Evolutionary conservation across 2,888 invertebrate genomes (phyloP), one percentile per base, ranked within the genome.

Genomic region (Junonia oenone): DNA sequence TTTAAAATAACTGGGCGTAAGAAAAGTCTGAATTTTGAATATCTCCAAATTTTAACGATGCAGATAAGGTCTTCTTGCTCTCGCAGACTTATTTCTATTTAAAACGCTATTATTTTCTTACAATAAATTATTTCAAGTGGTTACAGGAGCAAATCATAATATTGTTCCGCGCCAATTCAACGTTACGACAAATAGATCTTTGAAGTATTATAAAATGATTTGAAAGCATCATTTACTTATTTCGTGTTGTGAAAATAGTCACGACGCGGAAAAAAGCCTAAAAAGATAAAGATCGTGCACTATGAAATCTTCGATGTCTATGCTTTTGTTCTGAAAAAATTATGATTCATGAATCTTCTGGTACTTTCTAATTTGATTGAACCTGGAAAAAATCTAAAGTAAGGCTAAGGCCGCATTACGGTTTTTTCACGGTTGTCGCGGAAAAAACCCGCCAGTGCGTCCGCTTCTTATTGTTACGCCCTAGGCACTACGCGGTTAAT

Each of bases 191-290:
- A 29, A 11, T n/a, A 46, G 13, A 46, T 22, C 29, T 46, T 26
- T 5, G 14, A n/a, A 46, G 13, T 29, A 11, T 46, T 29, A 46
- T 46, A n/a, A 29, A 29, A 46, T 29, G 29, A 15, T 46, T 46
- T 14, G 45, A 29, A 46, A 46, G 45, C 22, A 46, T 46, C 15
- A 46, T 29, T 40, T 13, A 45, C 26, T 29, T 9, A 46, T 22
- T 6, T 29, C 27, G 45, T 15, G 29, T 46, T 29, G 45, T 29
- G 29, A 46, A 46, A 27, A 2, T 31, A n/a, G 8, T 45, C 22
- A 45, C 17, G 38, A 38, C 17, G 37, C 14, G 15, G 14, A 26
- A 22, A 45, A 13, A 2, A 15, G 22, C 4, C 15, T 9, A 29
- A 46, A 46, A 46, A 11, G 15, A n/a, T n/a, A n/a, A 15, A 13